Evolutionary conservation across 2,888 invertebrate genomes (phyloP).

Genomic region (Notodonta ziczac): DNA sequence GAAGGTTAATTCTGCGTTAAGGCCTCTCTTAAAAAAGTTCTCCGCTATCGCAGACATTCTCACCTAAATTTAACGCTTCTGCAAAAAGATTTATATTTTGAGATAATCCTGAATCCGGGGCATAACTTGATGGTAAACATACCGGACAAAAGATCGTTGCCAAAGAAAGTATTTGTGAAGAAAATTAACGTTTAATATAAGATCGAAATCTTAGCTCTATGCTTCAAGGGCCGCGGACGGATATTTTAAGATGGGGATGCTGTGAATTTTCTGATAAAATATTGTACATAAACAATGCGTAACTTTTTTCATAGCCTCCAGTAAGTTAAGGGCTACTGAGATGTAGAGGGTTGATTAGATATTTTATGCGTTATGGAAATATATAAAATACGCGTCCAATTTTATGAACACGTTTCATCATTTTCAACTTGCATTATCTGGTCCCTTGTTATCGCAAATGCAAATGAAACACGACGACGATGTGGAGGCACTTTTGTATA

Average conservation of each 20-base stretch:
- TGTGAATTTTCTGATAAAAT: conserved; percentile 39
- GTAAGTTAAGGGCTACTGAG: background rate
- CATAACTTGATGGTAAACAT: conserved; percentile 43
- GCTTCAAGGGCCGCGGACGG: conserved; percentile 29
- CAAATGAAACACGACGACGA: too few species aligned
- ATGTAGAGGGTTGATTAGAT: background rate
- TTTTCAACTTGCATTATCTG: too few species aligned
- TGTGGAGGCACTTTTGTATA: too few species aligned
- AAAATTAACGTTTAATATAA: conserved; percentile 55
- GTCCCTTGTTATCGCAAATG: too few species aligned
- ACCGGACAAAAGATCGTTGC: conserved; percentile 46
- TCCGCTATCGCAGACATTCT: conserved; percentile 23
- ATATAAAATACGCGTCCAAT: background rate
- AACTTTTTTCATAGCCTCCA: conserved; percentile 18
- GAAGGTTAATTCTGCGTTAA: conserved; percentile 10
- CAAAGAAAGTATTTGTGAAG: conserved; percentile 48
- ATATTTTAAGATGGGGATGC: conserved; percentile 39
- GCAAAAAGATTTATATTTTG: conserved; percentile 42
- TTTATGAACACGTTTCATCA: too few species aligned
- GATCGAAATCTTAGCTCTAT: conserved; percentile 50
- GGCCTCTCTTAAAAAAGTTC: conserved; percentile 20
- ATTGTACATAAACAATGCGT: conserved; percentile 32
- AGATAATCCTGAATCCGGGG: conserved; percentile 48
- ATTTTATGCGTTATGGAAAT: background rate
- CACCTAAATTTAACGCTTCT: conserved; percentile 31